phyloP scores from a whole-genome alignment of 2,113 vertebrate genomes.

The Parus major region DNA sequence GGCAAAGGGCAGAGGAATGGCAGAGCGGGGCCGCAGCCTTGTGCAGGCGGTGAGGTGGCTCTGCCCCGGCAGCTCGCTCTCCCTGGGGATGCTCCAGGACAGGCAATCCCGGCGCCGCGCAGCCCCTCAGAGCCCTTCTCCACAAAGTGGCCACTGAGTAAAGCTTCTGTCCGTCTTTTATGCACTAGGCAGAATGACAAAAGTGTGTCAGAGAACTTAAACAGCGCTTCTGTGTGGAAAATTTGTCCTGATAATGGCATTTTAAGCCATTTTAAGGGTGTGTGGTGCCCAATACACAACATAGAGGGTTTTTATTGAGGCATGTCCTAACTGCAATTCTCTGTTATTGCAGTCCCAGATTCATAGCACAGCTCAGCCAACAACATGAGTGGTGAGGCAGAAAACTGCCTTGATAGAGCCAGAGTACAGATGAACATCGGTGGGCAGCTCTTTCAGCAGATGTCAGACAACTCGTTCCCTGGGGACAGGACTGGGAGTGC shows the following conservation, averaged over 20 bases:
- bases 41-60: neutral
- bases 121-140: neutral
- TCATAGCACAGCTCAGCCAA: conserved; percentile 18
- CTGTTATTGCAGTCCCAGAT: neutral
- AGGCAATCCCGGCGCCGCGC: accelerated
- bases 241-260: neutral
- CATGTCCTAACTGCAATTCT: neutral
- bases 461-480: neutral
- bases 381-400: conserved; percentile 22
- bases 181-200: neutral
- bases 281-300: neutral
- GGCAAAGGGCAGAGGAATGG: neutral
- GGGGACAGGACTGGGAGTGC: neutral
- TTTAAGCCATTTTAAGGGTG: neutral
- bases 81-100: neutral
- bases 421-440: neutral
- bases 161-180: accelerated
- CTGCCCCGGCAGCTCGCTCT: accelerated
- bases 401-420: neutral
- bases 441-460: neutral
- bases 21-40: neutral
- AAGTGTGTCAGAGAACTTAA: neutral
- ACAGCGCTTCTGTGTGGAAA: neutral
- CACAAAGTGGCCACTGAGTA: accelerated
- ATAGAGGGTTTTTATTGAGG: neutral